phyloP scores from a whole-genome alignment of 2,797 vertebrate genomes.

The Adelosebastes latens region DNA sequence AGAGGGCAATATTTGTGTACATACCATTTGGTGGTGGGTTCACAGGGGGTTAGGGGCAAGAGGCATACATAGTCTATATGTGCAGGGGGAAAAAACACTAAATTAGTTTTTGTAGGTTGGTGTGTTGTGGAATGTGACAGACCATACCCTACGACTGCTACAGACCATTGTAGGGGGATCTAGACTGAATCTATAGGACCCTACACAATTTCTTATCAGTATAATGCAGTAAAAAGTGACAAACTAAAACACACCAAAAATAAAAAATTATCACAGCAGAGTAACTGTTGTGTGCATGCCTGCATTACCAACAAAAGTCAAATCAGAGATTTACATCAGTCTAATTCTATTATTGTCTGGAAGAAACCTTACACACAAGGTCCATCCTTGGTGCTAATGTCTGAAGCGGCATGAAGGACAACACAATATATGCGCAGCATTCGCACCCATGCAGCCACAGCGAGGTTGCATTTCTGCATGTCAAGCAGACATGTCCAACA shows the following conservation, averaged over 20 bases:
- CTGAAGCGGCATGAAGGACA: slow-evolving; percentile 29
- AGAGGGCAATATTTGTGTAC: slow-evolving; percentile 47
- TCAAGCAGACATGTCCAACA: slow-evolving; percentile 22
- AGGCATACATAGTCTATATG: slow-evolving; percentile 53
- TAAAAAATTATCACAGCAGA: slow-evolving; percentile 42
- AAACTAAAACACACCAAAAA: slow-evolving; percentile 28
- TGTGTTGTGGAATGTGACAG: slow-evolving; percentile 49
- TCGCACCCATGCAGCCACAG: slow-evolving; percentile 32
- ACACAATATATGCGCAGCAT: slow-evolving; percentile 29
- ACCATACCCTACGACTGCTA: slow-evolving; percentile 56
- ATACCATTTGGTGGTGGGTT: slow-evolving; percentile 53
- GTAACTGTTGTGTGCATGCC: slow-evolving; percentile 55
- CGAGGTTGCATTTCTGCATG: slow-evolving; percentile 14
- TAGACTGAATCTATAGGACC: slow-evolving; percentile 45
- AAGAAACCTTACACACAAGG: slow-evolving; percentile 42
- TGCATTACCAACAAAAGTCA: slow-evolving; percentile 47
- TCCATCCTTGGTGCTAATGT: slow-evolving; percentile 38
- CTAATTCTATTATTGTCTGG: slow-evolving; percentile 42
- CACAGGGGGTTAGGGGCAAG: slow-evolving; percentile 47
- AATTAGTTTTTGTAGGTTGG: slow-evolving; percentile 46
- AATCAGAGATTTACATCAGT: slow-evolving; percentile 42
- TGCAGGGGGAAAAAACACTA: slow-evolving; percentile 47
- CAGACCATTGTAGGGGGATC: slow-evolving; percentile 51
- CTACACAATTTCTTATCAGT: slow-evolving; percentile 37
- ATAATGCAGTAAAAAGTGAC: slow-evolving; percentile 34